phyloP scores from a whole-genome alignment of 2,113 vertebrate genomes.

The Pachycephala philippinensis region DNA sequence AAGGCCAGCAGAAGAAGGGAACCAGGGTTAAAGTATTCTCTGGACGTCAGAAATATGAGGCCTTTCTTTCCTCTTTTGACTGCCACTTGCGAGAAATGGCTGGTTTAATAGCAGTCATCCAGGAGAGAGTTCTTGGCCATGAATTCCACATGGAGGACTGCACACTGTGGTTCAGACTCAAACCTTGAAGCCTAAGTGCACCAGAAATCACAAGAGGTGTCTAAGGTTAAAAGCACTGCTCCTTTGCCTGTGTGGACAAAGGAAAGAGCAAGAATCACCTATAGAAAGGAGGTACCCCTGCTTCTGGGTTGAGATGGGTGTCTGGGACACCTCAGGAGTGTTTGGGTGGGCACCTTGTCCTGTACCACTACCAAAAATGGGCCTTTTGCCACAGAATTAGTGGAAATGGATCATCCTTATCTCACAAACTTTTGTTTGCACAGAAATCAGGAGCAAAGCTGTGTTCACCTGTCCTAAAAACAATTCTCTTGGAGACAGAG shows the following conservation, averaged over 20 bases:
- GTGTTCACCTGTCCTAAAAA: background rate
- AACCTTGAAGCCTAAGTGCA: background rate
- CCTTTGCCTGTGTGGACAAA: background rate
- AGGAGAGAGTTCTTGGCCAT: background rate
- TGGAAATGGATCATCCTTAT: background rate
- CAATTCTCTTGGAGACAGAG: background rate
- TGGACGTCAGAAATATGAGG: background rate
- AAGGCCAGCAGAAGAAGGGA: background rate
- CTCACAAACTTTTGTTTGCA: background rate
- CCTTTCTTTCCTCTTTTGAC: background rate
- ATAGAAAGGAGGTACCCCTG: background rate
- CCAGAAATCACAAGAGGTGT: background rate
- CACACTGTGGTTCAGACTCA: background rate
- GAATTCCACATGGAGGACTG: background rate
- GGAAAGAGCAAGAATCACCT: background rate
- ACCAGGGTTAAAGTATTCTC: background rate
- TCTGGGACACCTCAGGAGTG: accelerated
- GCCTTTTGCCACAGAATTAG: background rate
- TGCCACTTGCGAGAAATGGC: background rate
- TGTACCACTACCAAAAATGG: background rate
- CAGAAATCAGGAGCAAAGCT: background rate
- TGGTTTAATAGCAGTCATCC: background rate
- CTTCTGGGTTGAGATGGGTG: background rate
- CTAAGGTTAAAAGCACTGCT: background rate
- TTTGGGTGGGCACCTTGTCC: background rate